Evolutionary conservation across 2,113 vertebrate genomes (phyloP), one percentile per base, ranked within the genome.

Genomic region (Paradoxurus hermaphroditus): DNA sequence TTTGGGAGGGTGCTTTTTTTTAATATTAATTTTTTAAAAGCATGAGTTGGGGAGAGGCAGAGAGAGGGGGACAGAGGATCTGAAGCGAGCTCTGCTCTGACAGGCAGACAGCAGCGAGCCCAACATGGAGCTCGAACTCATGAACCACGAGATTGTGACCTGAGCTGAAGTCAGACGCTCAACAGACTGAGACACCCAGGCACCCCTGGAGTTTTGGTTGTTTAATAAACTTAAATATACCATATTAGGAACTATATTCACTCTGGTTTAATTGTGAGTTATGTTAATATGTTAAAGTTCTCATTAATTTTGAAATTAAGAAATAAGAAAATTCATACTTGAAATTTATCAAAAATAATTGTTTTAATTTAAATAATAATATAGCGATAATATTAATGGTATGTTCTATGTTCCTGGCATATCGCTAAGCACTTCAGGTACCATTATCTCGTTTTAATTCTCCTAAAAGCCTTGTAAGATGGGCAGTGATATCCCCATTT

Each of bases 301-400:
- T 95, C 21, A 51, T 41, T 83, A 62, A 89, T 65, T 94, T 89
- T 94, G 31, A 85, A 92, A 36, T 73, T 5, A 89, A 84, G 27
- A 92, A 63, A 78, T 70, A 68, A 95, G 73, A 62, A 25, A 83
- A 94, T 25, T 12, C 7, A 72, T 39, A 59, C 25, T 83, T 91
- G 41, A 87, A 87, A 78, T 91, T 91, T 56, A 63, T 79, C 15
- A 68, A 53, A 77, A 82, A 75, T 96, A 91, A 73, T 86, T 93
- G 8, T 49, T 27, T 75, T 93, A 44, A 29, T 73, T 88, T 94
- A 44, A 89, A 67, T 81, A 90, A 51, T 62, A 70, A 27, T 92
- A 49, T 70, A 81, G 7, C 31, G 91, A 39, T 75, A 77, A 29
- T 85, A 65, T 59, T 81, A 91, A 56, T 23, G 68, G 3, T 18